Base-by-base conservation (phyloP, 2,113 vertebrate species). In the Aleadryas rufinucha region DNA sequence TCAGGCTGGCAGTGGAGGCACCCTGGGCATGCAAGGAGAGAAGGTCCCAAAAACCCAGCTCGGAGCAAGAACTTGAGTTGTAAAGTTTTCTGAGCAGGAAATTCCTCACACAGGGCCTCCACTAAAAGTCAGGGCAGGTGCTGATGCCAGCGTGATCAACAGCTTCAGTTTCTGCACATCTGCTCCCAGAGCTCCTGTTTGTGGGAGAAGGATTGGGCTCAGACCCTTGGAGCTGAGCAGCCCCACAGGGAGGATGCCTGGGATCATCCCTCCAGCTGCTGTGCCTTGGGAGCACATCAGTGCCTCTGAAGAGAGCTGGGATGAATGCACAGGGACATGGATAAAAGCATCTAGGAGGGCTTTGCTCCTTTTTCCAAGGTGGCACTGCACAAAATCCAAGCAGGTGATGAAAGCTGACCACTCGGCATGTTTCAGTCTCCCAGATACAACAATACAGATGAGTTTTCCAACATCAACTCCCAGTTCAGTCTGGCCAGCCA, bases 11-110 rank as follows among this genome's bases (percentile, higher is more conserved):
- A 66, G 15, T 26, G 28, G 71, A 60, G 17, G n/a, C 8, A 49
- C 4, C 14, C 37, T 82, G 47, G 33, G 20, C 31, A 14, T 1
- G n/a, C 27, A 42, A 79, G 35, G 37, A 64, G 16, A 53, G 22
- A 49, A 35, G 14, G 35, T 65, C 47, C 24, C 42, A 14, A 66
- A 66, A 89, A 13, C 49, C 45, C 7, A 9, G 4, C 50, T 69
- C 0, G 0, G 16, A 72, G 57, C 41, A 79, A 20, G 1, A 5
- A 7, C 26, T 53, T 49, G n/a, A 57, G 22, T 74, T 90, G 17
- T 15, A 14, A 47, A 21, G 13, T 68, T 69, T 93, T 28, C 49
- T 0, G 2, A 50, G n/a, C 44, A 61, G 77, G 45, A 66, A 41
- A 27, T 21, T 56, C 24, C 53, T 88, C 45, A 6, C 2, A 2